These are phyloP conservation scores for Empis stercorea DNA, from an alignment of 2,888 invertebrate genomes.

Conservation along the genomic window DNA sequence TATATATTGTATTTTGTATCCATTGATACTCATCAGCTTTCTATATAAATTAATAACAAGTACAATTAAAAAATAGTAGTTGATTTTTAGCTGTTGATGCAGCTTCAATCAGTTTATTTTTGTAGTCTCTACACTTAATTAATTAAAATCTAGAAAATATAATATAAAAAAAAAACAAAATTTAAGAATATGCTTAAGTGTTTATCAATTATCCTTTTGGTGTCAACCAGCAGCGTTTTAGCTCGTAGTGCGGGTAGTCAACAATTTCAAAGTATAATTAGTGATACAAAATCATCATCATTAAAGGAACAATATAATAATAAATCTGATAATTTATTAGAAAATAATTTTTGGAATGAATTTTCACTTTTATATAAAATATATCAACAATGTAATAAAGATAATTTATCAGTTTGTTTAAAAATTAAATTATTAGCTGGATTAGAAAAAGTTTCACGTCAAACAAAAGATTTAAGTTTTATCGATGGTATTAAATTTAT, in stretches of 20 bases:
- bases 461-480: constrained; percentile 47
- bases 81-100: background rate
- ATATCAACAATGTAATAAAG: constrained; percentile 65
- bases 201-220: background rate
- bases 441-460: constrained; percentile 57
- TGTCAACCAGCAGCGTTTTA: background rate
- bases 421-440: constrained; percentile 68
- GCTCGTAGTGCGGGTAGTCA: background rate
- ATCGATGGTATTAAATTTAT: constrained; percentile 65
- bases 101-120: background rate
- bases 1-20: too few relatives aligned
- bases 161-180: background rate
- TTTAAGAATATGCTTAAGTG: background rate
- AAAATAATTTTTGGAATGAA: constrained; percentile 36
- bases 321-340: background rate
- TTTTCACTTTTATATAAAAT: constrained; percentile 61
- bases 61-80: background rate
- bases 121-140: too few relatives aligned
- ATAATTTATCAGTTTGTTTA: constrained; percentile 57
- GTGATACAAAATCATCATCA: background rate
- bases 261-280: background rate
- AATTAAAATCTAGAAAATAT: background rate
- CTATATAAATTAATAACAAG: background rate
- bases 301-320: background rate
- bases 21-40: background rate